Conservation (phyloP, 1,140 invertebrate species). For the Temnothorax longispinosus region DNA sequence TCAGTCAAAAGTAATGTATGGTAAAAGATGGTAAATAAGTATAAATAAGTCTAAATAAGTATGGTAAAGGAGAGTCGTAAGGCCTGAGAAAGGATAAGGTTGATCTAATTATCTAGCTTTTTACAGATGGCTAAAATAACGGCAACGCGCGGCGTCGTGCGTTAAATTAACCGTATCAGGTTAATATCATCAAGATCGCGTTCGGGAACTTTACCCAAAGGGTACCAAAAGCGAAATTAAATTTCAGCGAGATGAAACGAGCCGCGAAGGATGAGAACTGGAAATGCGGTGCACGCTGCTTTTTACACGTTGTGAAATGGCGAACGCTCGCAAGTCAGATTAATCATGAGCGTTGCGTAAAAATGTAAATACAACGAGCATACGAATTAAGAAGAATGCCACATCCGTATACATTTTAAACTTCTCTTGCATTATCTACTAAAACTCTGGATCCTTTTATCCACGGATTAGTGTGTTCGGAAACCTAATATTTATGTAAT, state of each 20-base stretch:
- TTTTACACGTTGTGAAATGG: slow-evolving; percentile 8
- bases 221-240: slow-evolving; percentile 54
- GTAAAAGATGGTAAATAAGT: too few species aligned
- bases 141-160: slow-evolving; percentile 19
- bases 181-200: slow-evolving; percentile 56
- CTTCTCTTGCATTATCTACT: background rate
- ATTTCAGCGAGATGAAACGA: slow-evolving; percentile 56
- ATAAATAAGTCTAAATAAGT: too few species aligned
- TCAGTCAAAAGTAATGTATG: background rate
- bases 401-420: background rate
- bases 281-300: background rate
- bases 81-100: background rate
- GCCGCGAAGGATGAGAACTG: slow-evolving; percentile 42
- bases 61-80: background rate
- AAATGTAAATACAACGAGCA: slow-evolving; percentile 16
- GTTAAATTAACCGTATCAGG: slow-evolving; percentile 66
- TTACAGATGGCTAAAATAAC: slow-evolving; percentile 45
- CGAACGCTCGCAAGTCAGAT: slow-evolving; percentile 11
- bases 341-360: slow-evolving; percentile 5
- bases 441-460: background rate
- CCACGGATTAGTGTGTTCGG: background rate
- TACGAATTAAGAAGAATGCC: background rate
- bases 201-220: slow-evolving; percentile 52
- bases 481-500: background rate
- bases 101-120: slow-evolving; percentile 17